Base-by-base conservation (phyloP, 2,888 invertebrate genomes). In the Synergus japonicus region DNA sequence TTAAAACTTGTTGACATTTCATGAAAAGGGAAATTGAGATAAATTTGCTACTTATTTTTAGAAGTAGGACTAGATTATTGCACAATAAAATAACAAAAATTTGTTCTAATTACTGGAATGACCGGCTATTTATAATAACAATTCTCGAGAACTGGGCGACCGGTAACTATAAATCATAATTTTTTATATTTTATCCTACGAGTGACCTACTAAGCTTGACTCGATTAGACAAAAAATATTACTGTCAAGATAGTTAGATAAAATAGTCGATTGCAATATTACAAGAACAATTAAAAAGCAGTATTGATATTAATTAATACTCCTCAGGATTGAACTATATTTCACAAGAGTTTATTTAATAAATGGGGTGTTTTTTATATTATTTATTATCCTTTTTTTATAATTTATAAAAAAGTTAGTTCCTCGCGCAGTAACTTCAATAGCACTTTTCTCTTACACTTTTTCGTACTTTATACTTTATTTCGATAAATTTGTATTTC, bases 41-140 rank as follows among this genome's bases (percentile, higher is more conserved):
- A 29, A 29, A 29, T 29, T 29, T 29, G 29, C 29, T 29, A 29
- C 29, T 29, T 29, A 29, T 29, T 29, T 29, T 29, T 29, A 29
- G 29, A 29, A 29, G 29, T 29, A 29, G 29, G 29, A 29, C 29
- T 29, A 29, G 29, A 29, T 7, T 54, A 2, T 49, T 49, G 7
- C 15, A 15, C 49, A 49, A 49, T 49, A 15, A 49, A 49, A 67
- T 44, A 69, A 46, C 13, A 37, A 73, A 73, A 73, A 73, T 54
- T 54, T 54, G 73, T 41, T 73, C 22, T 54, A 37, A 54, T 41
- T 73, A 85, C 82, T 84, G 80, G 81, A 80, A 78, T 54, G 82
- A 84, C 81, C 79, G 73, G 81, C 81, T 83, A 80, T 82, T 83
- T 46, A 76, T 60, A 64, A 64, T 78, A 64, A 69, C 46, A 76